phyloP scores from a whole-genome alignment of 2,113 vertebrate species.

The Pygathrix nemaeus region DNA sequence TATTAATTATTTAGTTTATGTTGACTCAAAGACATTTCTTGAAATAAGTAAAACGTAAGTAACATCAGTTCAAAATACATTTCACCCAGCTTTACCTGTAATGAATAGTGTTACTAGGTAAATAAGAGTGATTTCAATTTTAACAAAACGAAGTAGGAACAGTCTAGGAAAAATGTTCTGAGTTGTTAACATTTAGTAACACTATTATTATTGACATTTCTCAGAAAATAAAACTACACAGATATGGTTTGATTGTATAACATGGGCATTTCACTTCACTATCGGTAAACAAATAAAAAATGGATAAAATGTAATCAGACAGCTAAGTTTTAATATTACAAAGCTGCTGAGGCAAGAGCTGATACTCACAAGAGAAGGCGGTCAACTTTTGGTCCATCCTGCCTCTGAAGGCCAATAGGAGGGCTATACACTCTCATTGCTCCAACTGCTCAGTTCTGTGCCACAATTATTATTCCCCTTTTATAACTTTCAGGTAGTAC shows the following conservation, averaged over 20 bases:
- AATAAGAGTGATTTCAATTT: not conserved
- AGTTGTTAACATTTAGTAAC: not conserved
- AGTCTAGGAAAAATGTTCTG: not conserved
- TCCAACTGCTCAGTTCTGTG: not conserved
- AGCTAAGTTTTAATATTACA: not conserved
- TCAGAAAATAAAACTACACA: slow-evolving; percentile 3
- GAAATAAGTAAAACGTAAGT: slow-evolving; percentile 10
- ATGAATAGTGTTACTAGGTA: not conserved
- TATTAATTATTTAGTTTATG: not conserved
- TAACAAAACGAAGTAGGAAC: not conserved
- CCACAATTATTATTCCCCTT: slow-evolving; percentile 63
- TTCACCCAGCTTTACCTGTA: not conserved
- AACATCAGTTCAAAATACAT: not conserved
- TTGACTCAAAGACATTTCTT: not conserved
- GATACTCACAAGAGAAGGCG: slow-evolving; percentile 85
- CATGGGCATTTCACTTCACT: not conserved
- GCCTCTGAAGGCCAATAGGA: slow-evolving; percentile 67
- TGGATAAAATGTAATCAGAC: not conserved
- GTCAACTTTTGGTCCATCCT: slow-evolving; percentile 83
- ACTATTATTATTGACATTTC: not conserved
- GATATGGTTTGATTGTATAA: not conserved
- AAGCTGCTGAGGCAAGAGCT: not conserved
- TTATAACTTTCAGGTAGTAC: slow-evolving; percentile 75
- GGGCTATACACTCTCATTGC: slow-evolving; percentile 82
- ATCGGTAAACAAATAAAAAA: not conserved